Base-by-base conservation (phyloP, 2,888 invertebrate genomes). In the Anodontia alba region DNA sequence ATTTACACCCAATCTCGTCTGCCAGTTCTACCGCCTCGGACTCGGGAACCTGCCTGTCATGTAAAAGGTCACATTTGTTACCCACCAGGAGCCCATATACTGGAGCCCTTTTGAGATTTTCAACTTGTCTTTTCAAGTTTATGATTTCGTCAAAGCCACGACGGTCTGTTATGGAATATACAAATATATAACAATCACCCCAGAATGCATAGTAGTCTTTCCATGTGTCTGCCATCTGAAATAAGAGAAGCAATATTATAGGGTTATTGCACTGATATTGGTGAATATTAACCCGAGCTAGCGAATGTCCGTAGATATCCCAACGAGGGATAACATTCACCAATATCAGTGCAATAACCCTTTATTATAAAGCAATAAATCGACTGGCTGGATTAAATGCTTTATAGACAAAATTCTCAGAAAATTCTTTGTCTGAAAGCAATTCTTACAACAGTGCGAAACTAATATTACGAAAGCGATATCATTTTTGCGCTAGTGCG, bases 101-200 rank as follows among this genome's bases (percentile, higher is more conserved):
- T 43, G 87, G 87, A 2, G 88, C 83, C 36, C 87, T 83, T 33
- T 89, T 75, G 8, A 87, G 79, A 26, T 87, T 87, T 70, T 92
- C 92, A n/a, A 93, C 88, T 10, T 89, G 86, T 42, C 86, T 83
- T 77, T 92, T 91, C 20, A 93, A 82, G 26, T 85, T 80, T 8
- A 89, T 72, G 8, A 91, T 84, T 54, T 91, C 90, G 23, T 91
- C 87, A 75, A 93, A 93, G 73, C 93, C 93, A 42, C 80, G 73
- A 62, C 91, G 76, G 80, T 93, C 93, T 43, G 92, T 92, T 36
- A 93, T 91, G 74, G 91, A 93, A 83, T 93, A 93, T 15, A 93
- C 92, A 68, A 92, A 89, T n/a, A 93, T 78, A 83, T 92, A 93
- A 67, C 93, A 92, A 79, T 93, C 93, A 0, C 89, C 93, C 92